These are phyloP conservation scores for Neelides sp. DNA, from an alignment of 1,140 invertebrate genomes.

Conservation along the genomic window DNA sequence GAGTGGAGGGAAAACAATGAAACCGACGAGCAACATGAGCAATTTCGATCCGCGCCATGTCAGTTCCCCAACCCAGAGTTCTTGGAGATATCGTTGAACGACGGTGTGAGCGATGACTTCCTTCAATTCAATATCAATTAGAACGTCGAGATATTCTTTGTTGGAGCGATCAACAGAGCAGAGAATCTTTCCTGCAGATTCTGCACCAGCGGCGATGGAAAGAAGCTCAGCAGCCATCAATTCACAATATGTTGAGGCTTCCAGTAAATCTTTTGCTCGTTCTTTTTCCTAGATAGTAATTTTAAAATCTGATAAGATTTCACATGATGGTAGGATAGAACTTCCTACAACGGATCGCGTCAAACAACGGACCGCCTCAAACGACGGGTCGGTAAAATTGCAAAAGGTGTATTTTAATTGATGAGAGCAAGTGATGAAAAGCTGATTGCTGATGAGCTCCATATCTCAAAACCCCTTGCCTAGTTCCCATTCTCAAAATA, in stretches of 20 bases:
- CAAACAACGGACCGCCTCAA: constrained; percentile 43
- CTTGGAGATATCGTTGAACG: constrained; percentile 78
- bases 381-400: too few species aligned
- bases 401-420: too few species aligned
- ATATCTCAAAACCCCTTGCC: too few species aligned
- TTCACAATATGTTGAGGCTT: constrained; percentile 78
- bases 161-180: constrained; percentile 82
- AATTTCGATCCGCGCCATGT: constrained; percentile 95
- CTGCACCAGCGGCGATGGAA: constrained; percentile 80
- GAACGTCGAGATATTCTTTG: constrained; percentile 87
- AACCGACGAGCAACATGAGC: constrained; percentile 74
- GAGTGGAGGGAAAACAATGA: constrained; percentile 82
- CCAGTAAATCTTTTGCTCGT: constrained; percentile 85
- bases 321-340: not conserved
- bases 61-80: constrained; percentile 89
- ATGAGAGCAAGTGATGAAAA: too few species aligned
- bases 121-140: constrained; percentile 98
- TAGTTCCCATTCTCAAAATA: too few species aligned
- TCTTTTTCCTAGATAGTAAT: constrained; percentile 83
- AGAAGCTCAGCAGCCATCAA: constrained; percentile 96
- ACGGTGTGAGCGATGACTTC: constrained; percentile 85
- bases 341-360: constrained; percentile 42
- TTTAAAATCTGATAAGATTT: constrained; percentile 41
- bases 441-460: too few species aligned
- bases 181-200: constrained; percentile 80